Conservation (phyloP, 2,113 vertebrate genomes). For the Microtus montanus region DNA sequence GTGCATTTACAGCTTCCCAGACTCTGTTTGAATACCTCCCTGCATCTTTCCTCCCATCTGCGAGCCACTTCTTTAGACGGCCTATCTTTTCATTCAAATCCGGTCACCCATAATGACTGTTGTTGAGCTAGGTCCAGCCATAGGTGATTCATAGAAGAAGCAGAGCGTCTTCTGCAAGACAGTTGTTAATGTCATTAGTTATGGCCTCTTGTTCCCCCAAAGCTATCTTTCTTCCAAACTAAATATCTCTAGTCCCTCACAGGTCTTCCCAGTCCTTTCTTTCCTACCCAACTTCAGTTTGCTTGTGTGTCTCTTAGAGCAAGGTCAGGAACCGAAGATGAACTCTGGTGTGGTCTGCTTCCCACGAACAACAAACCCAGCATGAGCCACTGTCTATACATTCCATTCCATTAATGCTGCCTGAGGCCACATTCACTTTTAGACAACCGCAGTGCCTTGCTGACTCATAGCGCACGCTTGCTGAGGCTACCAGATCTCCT, state of each 20-base stretch:
- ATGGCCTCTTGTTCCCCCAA: background rate
- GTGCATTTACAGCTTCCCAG: background rate
- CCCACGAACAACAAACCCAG: background rate
- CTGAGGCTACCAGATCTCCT: background rate
- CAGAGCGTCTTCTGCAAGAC: background rate
- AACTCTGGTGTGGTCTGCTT: conserved; percentile 36
- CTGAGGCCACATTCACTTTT: conserved; percentile 31
- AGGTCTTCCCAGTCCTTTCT: background rate
- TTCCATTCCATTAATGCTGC: background rate
- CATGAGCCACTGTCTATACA: conserved; percentile 2
- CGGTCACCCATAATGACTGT: background rate
- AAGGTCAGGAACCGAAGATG: background rate
- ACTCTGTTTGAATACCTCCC: background rate
- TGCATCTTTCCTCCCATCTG: background rate
- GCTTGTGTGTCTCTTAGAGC: conserved; percentile 8
- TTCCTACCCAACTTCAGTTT: background rate
- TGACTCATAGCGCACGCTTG: conserved; percentile 50
- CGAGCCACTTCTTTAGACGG: background rate
- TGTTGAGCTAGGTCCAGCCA: background rate
- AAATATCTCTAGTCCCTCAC: background rate
- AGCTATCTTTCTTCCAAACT: background rate
- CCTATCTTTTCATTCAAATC: conserved; percentile 20
- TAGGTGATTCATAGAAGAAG: background rate
- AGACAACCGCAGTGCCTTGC: background rate
- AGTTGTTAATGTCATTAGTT: background rate